These are phyloP conservation scores for Macrobrachium nipponense DNA, from an alignment of 1,140 invertebrate genomes.

Conservation along the genomic window DNA sequence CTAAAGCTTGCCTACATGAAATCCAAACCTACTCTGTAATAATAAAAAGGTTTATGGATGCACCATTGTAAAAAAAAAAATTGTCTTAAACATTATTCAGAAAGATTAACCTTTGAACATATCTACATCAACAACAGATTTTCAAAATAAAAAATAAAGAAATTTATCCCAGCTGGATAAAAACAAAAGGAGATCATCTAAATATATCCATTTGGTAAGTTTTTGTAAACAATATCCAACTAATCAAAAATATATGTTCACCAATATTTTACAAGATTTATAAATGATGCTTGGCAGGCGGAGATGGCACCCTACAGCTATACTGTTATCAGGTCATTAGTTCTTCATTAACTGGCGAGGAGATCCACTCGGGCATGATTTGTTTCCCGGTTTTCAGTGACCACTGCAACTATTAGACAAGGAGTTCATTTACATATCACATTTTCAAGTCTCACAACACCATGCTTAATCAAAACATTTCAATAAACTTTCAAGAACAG, in stretches of 20 bases:
- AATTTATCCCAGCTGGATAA: background rate
- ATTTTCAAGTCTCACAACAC: too few relatives aligned
- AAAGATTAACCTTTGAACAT: slow-evolving; percentile 13
- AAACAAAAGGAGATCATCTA: background rate
- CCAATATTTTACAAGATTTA: slow-evolving; percentile 5
- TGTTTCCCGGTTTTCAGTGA: background rate
- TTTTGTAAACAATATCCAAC: slow-evolving; percentile 24
- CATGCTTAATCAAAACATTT: too few relatives aligned
- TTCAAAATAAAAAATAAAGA: too few relatives aligned
- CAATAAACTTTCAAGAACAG: too few relatives aligned
- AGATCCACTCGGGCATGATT: slow-evolving; percentile 6
- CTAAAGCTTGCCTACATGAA: slow-evolving; percentile 18
- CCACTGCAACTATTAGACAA: too few relatives aligned
- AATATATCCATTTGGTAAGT: slow-evolving; percentile 2
- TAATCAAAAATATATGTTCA: slow-evolving; percentile 22
- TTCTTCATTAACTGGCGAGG: background rate
- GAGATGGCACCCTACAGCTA: slow-evolving; percentile 5
- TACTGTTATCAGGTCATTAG: too few relatives aligned
- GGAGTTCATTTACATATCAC: too few relatives aligned
- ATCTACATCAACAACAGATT: background rate
- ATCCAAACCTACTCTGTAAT: background rate
- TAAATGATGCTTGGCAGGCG: slow-evolving; percentile 15
- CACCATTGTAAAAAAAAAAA: slow-evolving; percentile 28
- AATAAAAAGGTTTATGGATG: slow-evolving; percentile 37
- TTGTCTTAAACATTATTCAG: background rate